Evolutionary conservation across 2,797 vertebrate species (phyloP), one percentile per base, ranked within the genome.

Genomic region (Myripristis murdjan): DNA sequence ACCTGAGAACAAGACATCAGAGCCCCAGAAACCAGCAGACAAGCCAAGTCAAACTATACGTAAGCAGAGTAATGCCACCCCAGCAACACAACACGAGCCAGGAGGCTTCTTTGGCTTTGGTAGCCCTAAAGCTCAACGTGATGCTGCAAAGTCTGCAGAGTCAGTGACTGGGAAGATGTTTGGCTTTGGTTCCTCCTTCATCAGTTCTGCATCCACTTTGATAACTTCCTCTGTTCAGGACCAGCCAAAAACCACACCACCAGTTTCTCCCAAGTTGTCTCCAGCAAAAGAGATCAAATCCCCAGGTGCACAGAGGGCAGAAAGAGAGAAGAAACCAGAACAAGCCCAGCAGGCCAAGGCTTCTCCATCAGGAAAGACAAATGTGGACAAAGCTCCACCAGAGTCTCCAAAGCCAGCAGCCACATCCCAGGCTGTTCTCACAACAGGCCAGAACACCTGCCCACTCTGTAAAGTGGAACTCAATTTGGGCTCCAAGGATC

Each of bases 101-200:
- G 91, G 95, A 75, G 61, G 58, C 3, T 80, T 85, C 69, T 83
- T 91, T 62, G 83, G 57, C 54, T 60, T 43, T 79, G 44, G 51
- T 75, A 76, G 89, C 67, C 3, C 90, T 80, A 67, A 93, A 88
- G 74, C 83, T 2, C 46, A 93, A 28, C 91, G 93, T 33, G 94
- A 95, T 58, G 95, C 94, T 44, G 93, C 95, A 48, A 96, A 95
- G 8, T 95, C 95, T 51, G 92, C 95, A 79, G 95, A 94, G 81
- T 94, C 91, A 2, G 94, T 96, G 31, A 95, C 95, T 31, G 96
- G 95, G 14, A 97, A 96, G 78, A 77, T 70, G 59, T 89, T 92
- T 73, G 97, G 97, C 20, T 97, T 98, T 89, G 96, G 98, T 72
- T 97, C 97, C 53, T 99, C 98, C 0, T 93, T 99, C 70, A 97